Conservation (phyloP, 2,113 vertebrate genomes). For the Burhinus bistriatus region DNA sequence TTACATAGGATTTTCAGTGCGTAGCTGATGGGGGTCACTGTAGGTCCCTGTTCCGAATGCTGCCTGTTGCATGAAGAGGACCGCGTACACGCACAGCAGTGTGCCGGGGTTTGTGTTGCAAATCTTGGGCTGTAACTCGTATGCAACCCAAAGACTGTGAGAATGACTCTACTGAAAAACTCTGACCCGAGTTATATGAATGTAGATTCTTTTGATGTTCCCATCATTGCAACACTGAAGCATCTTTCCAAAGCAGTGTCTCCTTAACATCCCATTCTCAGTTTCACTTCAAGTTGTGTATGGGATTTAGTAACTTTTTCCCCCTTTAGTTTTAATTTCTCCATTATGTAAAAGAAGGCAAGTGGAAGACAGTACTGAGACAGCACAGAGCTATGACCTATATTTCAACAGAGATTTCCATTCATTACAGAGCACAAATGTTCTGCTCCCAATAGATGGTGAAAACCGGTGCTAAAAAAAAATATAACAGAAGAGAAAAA, state of each 20-base stretch:
- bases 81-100: fast-evolving
- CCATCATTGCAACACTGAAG: background rate
- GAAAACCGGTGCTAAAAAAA: background rate
- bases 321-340: background rate
- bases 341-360: background rate
- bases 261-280: background rate
- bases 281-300: background rate
- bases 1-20: background rate
- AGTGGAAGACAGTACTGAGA: background rate
- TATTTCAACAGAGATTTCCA: background rate
- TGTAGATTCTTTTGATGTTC: background rate
- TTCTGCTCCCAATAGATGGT: background rate
- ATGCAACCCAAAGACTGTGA: background rate
- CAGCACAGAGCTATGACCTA: background rate
- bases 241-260: background rate
- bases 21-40: background rate
- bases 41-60: background rate
- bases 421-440: background rate
- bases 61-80: background rate
- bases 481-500: background rate
- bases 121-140: background rate
- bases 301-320: background rate
- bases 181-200: background rate
- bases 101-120: fast-evolving
- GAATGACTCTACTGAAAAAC: background rate